Evolutionary conservation across 53 echinoderm and acorn worm genomes (phyloP).

Genomic region (Antedon mediterranea): DNA sequence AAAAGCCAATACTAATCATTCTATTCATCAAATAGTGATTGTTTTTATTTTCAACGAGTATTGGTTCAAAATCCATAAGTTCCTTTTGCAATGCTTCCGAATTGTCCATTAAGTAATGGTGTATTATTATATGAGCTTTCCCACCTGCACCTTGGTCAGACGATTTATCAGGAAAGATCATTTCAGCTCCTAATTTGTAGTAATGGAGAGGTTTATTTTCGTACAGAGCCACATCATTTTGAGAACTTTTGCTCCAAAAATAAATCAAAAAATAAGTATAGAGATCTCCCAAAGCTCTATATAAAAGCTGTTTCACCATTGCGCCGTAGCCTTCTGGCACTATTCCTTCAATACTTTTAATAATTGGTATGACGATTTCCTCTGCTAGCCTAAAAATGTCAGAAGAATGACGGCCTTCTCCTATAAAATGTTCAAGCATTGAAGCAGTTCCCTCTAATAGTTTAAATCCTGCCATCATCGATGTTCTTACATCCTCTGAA

Average conservation of each 20-base stretch:
- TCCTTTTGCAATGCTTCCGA: background rate
- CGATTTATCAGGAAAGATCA: background rate
- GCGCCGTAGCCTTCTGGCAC: background rate
- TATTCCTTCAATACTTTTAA: background rate
- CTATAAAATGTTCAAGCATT: too few relatives aligned
- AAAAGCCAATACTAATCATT: background rate
- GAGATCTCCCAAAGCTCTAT: background rate
- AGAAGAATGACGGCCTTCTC: too few relatives aligned
- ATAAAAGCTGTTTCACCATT: background rate
- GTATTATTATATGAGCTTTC: background rate
- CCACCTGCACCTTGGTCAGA: background rate
- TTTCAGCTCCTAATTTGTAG: background rate
- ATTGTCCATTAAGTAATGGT: background rate
- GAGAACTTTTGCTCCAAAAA: background rate
- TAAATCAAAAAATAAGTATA: background rate
- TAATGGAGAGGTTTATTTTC: background rate
- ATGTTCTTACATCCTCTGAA: too few relatives aligned
- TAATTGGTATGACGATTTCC: background rate
- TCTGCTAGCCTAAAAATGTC: background rate
- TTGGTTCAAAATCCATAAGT: background rate
- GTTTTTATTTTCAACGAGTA: background rate
- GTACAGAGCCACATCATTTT: background rate
- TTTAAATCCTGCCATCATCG: too few relatives aligned
- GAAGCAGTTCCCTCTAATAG: too few relatives aligned
- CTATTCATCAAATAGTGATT: background rate